These are phyloP conservation scores for Drosophila prosaltans DNA, from an alignment of 1,140 invertebrate genomes.

Conservation along the genomic window DNA sequence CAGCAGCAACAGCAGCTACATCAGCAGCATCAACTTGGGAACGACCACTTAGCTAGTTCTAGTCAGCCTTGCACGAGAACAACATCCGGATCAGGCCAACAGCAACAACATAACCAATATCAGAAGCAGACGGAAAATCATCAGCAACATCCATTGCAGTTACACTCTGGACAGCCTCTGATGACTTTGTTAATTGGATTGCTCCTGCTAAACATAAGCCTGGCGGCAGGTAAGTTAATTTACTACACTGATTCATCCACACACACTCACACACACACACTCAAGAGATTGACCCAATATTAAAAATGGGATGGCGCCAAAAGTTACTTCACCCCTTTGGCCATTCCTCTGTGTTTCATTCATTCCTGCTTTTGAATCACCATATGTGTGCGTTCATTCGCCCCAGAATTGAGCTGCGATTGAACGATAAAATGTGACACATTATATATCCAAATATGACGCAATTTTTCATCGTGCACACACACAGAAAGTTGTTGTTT, in stretches of 20 bases:
- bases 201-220: conserved; percentile 70
- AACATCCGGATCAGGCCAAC: conserved; percentile 14
- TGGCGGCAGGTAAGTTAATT: conserved; percentile 67
- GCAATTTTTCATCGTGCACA: conserved; percentile 54
- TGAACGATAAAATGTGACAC: conserved; percentile 65
- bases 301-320: conserved; percentile 6
- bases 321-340: neutral
- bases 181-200: conserved; percentile 80
- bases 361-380: neutral
- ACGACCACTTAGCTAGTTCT: conserved; percentile 61
- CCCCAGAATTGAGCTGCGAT: conserved; percentile 19
- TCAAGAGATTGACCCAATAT: conserved; percentile 26
- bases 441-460: conserved; percentile 64
- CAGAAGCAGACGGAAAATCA: neutral
- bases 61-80: conserved; percentile 54
- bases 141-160: conserved; percentile 31
- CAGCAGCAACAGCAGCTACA: conserved; percentile 18
- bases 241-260: conserved; percentile 1
- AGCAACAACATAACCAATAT: conserved; percentile 20
- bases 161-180: conserved; percentile 60
- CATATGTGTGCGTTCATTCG: conserved; percentile 31
- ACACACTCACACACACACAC: neutral
- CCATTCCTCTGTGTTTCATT: neutral
- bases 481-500: conserved; percentile 38
- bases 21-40: conserved; percentile 12